phyloP scores from a whole-genome alignment of 2,113 vertebrate species.

The Calonectris borealis region DNA sequence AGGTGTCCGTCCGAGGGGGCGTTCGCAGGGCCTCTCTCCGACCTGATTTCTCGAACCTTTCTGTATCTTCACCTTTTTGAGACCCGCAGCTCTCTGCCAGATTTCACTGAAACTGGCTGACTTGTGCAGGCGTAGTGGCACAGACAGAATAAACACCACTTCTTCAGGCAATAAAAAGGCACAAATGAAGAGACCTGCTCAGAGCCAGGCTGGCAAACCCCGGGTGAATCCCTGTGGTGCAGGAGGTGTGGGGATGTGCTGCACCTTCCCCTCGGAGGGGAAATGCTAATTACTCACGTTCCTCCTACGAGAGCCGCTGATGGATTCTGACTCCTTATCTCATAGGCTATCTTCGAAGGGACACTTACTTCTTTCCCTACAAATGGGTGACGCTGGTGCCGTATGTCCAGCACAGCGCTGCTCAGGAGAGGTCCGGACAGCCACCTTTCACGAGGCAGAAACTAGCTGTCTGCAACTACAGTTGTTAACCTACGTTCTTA shows the following conservation, averaged over 20 bases:
- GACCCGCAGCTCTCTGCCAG: not conserved
- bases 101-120: not conserved
- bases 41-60: not conserved
- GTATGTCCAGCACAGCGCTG: fast-evolving
- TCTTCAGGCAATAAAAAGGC: not conserved
- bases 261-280: not conserved
- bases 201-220: not conserved
- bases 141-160: not conserved
- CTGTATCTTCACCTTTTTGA: not conserved
- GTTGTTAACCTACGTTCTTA: not conserved
- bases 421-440: not conserved
- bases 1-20: fast-evolving
- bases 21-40: not conserved
- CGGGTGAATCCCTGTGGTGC: not conserved
- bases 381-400: not conserved
- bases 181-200: not conserved
- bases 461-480: not conserved
- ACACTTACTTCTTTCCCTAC: not conserved
- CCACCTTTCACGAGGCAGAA: not conserved
- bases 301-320: fast-evolving
- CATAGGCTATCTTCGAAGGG: not conserved
- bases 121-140: not conserved
- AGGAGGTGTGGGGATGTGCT: not conserved
- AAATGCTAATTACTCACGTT: not conserved
- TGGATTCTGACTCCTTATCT: not conserved